Evolutionary conservation across 2,113 vertebrate species (phyloP).

Genomic region (Microtus richardsoni): DNA sequence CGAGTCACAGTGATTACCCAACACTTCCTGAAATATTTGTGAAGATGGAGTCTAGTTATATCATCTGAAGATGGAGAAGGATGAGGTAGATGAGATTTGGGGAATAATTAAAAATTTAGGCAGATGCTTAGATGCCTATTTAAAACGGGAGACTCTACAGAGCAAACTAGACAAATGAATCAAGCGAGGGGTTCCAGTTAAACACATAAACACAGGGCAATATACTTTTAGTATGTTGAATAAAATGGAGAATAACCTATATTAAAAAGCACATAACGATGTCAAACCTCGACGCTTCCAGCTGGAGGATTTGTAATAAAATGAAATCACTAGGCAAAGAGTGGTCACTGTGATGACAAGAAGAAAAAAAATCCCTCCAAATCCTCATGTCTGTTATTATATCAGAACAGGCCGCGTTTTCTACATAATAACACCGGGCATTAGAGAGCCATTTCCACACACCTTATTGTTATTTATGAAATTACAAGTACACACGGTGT

Average conservation of each 20-base stretch:
- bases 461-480: slow-evolving; percentile 79
- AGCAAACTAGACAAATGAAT: slow-evolving; percentile 63
- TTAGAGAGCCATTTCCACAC: slow-evolving; percentile 72
- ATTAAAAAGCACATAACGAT: slow-evolving; percentile 72
- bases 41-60: slow-evolving; percentile 25
- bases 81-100: slow-evolving; percentile 33
- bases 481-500: slow-evolving; percentile 50
- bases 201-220: slow-evolving; percentile 40
- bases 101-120: slow-evolving; percentile 73
- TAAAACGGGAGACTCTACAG: slow-evolving; percentile 20
- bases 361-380: slow-evolving; percentile 73
- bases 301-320: slow-evolving; percentile 74
- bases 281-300: slow-evolving; percentile 71
- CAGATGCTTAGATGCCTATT: slow-evolving; percentile 29
- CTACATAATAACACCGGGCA: slow-evolving; percentile 68
- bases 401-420: slow-evolving; percentile 59
- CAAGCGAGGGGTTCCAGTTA: slow-evolving; percentile 54
- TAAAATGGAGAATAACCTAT: slow-evolving; percentile 73
- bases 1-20: neutral
- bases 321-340: slow-evolving; percentile 77
- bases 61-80: slow-evolving; percentile 44
- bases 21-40: slow-evolving; percentile 25
- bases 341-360: slow-evolving; percentile 67
- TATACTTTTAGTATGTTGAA: slow-evolving; percentile 73
- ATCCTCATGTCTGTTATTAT: slow-evolving; percentile 68